Base-by-base conservation (phyloP, 2,797 vertebrate species). In the Peromyscus aztecus region DNA sequence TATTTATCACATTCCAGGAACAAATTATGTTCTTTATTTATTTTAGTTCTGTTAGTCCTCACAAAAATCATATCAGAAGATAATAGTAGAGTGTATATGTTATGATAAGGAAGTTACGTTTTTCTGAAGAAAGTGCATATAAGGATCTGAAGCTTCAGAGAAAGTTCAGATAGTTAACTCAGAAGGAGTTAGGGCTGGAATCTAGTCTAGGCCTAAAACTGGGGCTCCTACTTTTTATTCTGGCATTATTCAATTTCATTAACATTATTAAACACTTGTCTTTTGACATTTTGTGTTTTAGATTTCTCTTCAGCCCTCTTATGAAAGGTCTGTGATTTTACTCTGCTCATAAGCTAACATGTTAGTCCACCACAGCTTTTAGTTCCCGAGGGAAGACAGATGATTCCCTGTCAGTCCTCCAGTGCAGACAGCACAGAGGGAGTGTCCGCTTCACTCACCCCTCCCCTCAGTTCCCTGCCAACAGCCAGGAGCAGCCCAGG, bases 21-120 rank as follows among this genome's bases (percentile, higher is more conserved):
- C 73, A 85, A 55, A 57, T 90, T 92, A 93, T 90, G 57, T 55
- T n/a, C 69, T 93, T 97, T 93, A 19, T 13, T n/a, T 83, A 83
- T 91, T 96, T 93, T 65, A 92, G 82, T n/a, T 92, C 7, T 40
- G 82, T 92, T 90, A 91, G 55, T 89, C 7, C 40, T 89, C 57
- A 91, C 19, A 90, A 78, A 8, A 77, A 21, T 52, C 3, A 10
- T 82, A 43, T 82, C 40, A 76, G 57, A 96, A 80, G 40, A 9
- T 91, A 59, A 69, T 65, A 52, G 46, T 73, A 23, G 4, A 43
- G 40, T 90, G 16, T 17, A 6, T 5, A 65, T 65, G 29, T 90
- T 52, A 63, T 46, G 84, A 59, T 63, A 46, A 94, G 40, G 31
- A 78, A 63, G 16, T 86, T 86, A 75, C n/a, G 2, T 4, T 78